These are phyloP conservation scores for Poeciliopsis prolifica DNA, from an alignment of 2,113 vertebrate species.

Conservation along the genomic window DNA sequence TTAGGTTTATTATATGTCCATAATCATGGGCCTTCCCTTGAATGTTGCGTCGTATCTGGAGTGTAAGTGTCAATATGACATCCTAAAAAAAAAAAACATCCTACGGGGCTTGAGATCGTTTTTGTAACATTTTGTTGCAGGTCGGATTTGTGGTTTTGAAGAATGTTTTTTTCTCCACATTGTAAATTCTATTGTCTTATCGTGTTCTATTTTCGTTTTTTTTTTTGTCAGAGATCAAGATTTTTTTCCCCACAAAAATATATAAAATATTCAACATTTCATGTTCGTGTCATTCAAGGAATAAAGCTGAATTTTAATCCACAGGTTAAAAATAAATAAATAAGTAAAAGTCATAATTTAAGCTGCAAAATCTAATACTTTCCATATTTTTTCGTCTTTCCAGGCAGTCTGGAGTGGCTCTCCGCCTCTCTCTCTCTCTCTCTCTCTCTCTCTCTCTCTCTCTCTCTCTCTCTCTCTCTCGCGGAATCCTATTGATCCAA, in stretches of 20 bases:
- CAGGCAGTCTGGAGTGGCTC: constrained; percentile 35
- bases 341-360: constrained; percentile 18
- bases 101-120: constrained; percentile 30
- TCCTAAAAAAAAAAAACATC: constrained; percentile 16
- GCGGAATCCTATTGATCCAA: constrained; percentile 81
- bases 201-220: background rate
- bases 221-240: background rate
- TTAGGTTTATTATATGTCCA: background rate
- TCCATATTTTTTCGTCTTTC: constrained; percentile 40
- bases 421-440: constrained; percentile 26
- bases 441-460: constrained; percentile 47
- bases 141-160: background rate
- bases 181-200: background rate
- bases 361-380: constrained; percentile 39
- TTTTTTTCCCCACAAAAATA: background rate
- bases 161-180: background rate
- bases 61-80: constrained; percentile 10
- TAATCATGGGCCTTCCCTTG: background rate
- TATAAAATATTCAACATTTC: background rate
- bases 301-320: background rate
- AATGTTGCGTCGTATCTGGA: background rate
- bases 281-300: background rate
- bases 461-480: constrained; percentile 69
- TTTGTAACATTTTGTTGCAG: constrained; percentile 30
- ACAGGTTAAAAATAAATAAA: background rate